A percentile compares a stretch with the other conserved stretches of the same genome.
phyloP scores from a whole-genome alignment of 2,888 invertebrate species.

The Hermodice carunculata region DNA sequence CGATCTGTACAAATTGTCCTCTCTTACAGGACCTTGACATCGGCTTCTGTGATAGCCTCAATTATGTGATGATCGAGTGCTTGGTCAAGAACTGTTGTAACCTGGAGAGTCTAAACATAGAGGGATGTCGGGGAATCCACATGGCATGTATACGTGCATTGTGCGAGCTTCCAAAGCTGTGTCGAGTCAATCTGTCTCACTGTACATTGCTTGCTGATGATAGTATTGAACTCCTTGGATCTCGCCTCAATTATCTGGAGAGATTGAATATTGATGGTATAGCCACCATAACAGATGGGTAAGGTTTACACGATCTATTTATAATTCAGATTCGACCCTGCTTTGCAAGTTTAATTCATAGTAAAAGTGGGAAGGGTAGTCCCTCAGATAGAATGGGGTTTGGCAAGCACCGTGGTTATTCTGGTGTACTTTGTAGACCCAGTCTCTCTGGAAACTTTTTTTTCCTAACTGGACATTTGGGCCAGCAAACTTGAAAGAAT shows the following conservation, averaged over 20 bases:
- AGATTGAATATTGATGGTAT: conserved; percentile 2
- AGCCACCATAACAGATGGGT: not conserved
- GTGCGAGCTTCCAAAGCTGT: not conserved
- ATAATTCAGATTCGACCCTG: too few relatives aligned
- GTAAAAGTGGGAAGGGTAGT: too few relatives aligned
- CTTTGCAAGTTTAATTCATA: too few relatives aligned
- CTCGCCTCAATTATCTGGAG: not conserved
- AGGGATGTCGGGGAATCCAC: not conserved
- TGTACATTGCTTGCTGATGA: not conserved
- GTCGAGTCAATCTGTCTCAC: not conserved
- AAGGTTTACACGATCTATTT: too few relatives aligned
- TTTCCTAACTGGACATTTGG: too few relatives aligned
- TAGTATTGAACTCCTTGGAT: not conserved
- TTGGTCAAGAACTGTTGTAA: not conserved
- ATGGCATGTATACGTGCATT: not conserved
- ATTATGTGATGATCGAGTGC: not conserved
- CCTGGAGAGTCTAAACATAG: not conserved
- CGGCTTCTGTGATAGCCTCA: not conserved
- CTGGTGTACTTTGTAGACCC: too few relatives aligned
- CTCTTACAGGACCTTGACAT: not conserved
- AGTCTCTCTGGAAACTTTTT: too few relatives aligned
- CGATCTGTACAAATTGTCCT: not conserved
- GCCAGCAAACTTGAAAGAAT: too few relatives aligned
- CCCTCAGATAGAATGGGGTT: too few relatives aligned
- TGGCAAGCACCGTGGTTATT: too few relatives aligned